phyloP scores from a whole-genome alignment of 1,140 invertebrate species.

The Drosophila subpulchrella region DNA sequence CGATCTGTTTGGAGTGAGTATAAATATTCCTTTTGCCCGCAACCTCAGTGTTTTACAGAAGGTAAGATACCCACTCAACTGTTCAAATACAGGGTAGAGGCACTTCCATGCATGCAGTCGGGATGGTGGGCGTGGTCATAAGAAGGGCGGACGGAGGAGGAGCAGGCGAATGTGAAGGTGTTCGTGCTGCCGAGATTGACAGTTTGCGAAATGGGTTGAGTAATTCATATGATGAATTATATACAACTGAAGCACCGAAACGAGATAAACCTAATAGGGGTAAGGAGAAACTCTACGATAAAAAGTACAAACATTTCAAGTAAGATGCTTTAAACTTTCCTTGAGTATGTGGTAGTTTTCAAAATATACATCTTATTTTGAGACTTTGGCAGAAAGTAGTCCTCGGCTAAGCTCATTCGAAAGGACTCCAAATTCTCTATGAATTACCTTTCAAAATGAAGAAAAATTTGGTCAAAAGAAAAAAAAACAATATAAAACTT shows the following conservation, averaged over 20 bases:
- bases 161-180: too few species aligned
- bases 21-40: too few species aligned
- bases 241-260: conserved; percentile 30
- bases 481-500: too few species aligned
- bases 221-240: conserved; percentile 75
- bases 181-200: conserved; percentile 64
- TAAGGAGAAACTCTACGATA: conserved; percentile 3
- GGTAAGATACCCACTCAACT: background rate
- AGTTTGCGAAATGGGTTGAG: conserved; percentile 75
- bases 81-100: background rate
- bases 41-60: background rate
- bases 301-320: conserved; percentile 12
- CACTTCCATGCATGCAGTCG: conserved; percentile 20
- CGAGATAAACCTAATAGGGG: conserved; percentile 20
- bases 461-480: too few species aligned
- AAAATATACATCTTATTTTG: too few species aligned
- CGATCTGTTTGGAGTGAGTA: background rate
- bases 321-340: background rate
- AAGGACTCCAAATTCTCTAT: too few species aligned
- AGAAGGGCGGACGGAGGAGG: background rate
- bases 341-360: too few species aligned
- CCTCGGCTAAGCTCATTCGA: too few species aligned
- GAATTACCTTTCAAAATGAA: too few species aligned
- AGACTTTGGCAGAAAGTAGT: too few species aligned
- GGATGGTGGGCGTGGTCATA: conserved; percentile 22